Base-by-base conservation (phyloP, 2,888 invertebrate genomes). In the Leptinotarsa rubiginosa region DNA sequence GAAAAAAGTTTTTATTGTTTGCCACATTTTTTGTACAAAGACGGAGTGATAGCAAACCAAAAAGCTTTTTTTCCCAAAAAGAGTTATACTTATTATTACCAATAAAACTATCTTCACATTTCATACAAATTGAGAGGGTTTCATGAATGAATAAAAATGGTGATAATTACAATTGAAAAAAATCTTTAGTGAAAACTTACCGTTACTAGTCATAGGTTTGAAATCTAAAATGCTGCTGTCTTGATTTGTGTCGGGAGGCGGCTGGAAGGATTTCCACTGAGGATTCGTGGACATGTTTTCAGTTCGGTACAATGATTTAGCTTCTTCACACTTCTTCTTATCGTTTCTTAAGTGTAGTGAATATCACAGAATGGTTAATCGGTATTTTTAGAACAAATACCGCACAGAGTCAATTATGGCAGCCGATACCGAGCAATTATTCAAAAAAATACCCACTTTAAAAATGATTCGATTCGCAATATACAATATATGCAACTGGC, bases 181-280 rank as follows among this genome's bases (percentile, higher is more conserved):
- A 41, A 31, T 7, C 31, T 41, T 16, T 3, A 50, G 59, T 72
- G 68, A 65, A 70, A 65, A 68, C 84, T 85, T 82, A 86, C 87
- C 87, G 82, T 87, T 87, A 83, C 87, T 89, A 86, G 92, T 92
- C 89, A 93, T 91, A 86, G 93, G 92, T 90, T 95, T 92, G 89
- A 93, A 94, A 87, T 95, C 94, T 87, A 95, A 92, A 89, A 95
- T 92, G 87, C 94, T 92, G 85, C 92, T 91, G 89, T 95, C 94
- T 87, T 93, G 92, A 90, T 93, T 92, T 91, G 92, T 92, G 83
- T 88, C 87, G 90, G 95, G 94, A 90, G 95, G 94, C 94, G 95
- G 94, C 93, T 95, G 95, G 94, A 95, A 95, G 89, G 92, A 92
- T 91, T 93, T 94, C 94, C 94, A 94, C 93, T 94, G 94, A 93